phyloP scores from a whole-genome alignment of 53 echinoderm and acorn worm species.

The Holothuria scabra region DNA sequence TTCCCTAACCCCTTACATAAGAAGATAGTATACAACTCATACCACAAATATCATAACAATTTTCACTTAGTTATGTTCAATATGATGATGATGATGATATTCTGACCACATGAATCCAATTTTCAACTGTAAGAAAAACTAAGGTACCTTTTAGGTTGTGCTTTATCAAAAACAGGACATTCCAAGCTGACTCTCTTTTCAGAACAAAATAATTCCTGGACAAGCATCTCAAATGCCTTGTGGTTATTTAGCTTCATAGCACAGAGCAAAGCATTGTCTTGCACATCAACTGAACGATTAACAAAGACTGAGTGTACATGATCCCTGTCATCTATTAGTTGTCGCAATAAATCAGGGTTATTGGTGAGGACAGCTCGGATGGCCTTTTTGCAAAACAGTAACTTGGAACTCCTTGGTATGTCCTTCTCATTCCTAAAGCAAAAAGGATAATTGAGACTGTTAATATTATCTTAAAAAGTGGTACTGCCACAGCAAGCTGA shows the following conservation, averaged over 20 bases:
- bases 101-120: neutral
- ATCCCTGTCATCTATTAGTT: constrained; percentile 72
- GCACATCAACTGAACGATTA: constrained; percentile 64
- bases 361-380: constrained; percentile 94
- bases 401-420: constrained; percentile 82
- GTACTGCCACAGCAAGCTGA: neutral
- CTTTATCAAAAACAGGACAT: constrained; percentile 56
- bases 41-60: too few species aligned
- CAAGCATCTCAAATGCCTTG: constrained; percentile 33
- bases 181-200: constrained; percentile 47
- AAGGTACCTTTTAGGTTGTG: constrained; percentile 60
- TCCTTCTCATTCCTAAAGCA: constrained; percentile 74
- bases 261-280: constrained; percentile 75
- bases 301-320: constrained; percentile 69
- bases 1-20: too few species aligned
- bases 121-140: neutral
- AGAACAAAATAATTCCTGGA: neutral
- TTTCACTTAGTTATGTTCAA: too few species aligned
- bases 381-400: constrained; percentile 79
- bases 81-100: neutral
- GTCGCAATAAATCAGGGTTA: constrained; percentile 73
- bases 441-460: neutral
- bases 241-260: constrained; percentile 61
- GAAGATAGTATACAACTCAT: too few species aligned
- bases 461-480: neutral